Evolutionary conservation across 2,113 vertebrate genomes (phyloP), one percentile per base, ranked within the genome.

Genomic region (Gasterosteus aculeatus): DNA sequence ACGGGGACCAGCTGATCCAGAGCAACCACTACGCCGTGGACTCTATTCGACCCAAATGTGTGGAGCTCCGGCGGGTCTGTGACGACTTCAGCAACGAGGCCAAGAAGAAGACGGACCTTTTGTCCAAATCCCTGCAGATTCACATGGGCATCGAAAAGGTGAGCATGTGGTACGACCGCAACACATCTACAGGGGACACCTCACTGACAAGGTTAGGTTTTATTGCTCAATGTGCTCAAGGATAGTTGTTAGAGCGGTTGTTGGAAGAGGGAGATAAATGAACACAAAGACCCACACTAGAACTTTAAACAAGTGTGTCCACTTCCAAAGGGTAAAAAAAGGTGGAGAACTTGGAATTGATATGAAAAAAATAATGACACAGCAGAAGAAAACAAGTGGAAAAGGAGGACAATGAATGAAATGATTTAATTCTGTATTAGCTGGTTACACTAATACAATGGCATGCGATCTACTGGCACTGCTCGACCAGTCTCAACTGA

Each of bases 1-100:
- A 95, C 1, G 97, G 97, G 4, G 97, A 99, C 64, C 97, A 96
- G 90, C 95, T 98, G 59, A 97, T 97, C 90, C 97, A 98, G 85
- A 98, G 95, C 84, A 94, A 95, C 78, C 97, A 99, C 91, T 97
- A 97, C 9, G 96, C 97, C 0, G 92, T 95, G 6, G 97, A 98
- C 85, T 96, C 96, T 68, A 97, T 99, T 67, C 92, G 96, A 78
- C 96, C 97, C 87, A 97, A 96, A 85, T 98, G 97, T 79, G 95
- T 94, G 31, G 97, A 98, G 90, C 96, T 99, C 70, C 94, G 97
- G 69, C 91, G 94, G 38, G 93, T 98, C 88, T 97, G 96, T 44
- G 97, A 97, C 29, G 94, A 98, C 92, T 97, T 97, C 85, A 95
- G 91, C 92, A 98, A 98, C 16, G 96, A 96, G 85, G 94, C 94